Base-by-base conservation (phyloP, 2,888 invertebrate genomes). In the Cosmia pyralina region DNA sequence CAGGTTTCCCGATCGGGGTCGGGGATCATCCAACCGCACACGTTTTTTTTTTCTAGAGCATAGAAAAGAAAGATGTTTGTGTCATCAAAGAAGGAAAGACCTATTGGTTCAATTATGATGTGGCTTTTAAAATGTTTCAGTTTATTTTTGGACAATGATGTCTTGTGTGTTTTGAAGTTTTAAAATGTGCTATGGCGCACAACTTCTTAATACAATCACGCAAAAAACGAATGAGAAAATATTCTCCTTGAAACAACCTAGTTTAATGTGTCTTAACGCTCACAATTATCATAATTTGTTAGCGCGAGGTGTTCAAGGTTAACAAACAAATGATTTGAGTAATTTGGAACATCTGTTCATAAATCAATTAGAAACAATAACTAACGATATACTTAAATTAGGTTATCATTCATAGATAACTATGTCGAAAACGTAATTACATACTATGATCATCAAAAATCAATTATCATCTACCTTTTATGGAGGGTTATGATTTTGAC, bases 201-300 rank as follows among this genome's bases (percentile, higher is more conserved):
- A 8, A 17, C 17, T 68, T 22, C 13, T 5, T n/a, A 48, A n/a
- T 34, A 76, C 34, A 65, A 65, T 50, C 4, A 55, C 22, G 22
- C 34, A 59, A 55, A 67, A 62, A 71, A 38, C 44, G 1, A 68
- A 62, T 50, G 38, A 44, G 52, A 58, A 69, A 17, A 38, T 64
- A 70, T 52, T 79, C 48, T 60, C 69, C 69, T 84, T 84, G 81
- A 83, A 74, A 80, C n/a, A 15, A 58, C 62, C 63, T 79, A 63
- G 44, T 68, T 59, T 50, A 60, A 70, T 58, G 53, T 60, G 71
- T 66, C 63, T 67, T 70, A 72, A 69, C 60, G 58, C 38, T 59
- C 52, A 55, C 52, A 84, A 72, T 85, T 77, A 81, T 69, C 69
- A 77, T 77, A 85, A 85, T 82, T 75, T 59, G 77, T 71, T 52